Evolutionary conservation across 2,797 vertebrate genomes (phyloP).

Genomic region (Coluber constrictor): DNA sequence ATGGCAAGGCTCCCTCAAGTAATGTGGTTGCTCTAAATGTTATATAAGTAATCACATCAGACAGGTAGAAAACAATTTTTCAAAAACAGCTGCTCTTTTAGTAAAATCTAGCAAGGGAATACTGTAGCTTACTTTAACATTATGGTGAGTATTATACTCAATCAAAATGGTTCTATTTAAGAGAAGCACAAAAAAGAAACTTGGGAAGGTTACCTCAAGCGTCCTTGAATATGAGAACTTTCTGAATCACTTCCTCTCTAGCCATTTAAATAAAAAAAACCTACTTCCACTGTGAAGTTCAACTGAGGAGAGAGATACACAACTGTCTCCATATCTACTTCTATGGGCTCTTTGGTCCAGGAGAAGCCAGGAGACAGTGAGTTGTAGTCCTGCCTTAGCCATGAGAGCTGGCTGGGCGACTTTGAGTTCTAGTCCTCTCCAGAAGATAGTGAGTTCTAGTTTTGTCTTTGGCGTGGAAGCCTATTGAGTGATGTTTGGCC

Average conservation of each 20-base stretch:
- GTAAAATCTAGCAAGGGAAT: background rate
- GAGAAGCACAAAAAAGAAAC: background rate
- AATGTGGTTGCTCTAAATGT: background rate
- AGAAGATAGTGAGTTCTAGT: too few relatives aligned
- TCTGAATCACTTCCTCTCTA: background rate
- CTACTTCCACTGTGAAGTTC: background rate
- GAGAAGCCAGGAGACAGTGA: background rate
- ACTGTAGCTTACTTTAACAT: background rate
- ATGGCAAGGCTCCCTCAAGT: background rate
- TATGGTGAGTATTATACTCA: background rate
- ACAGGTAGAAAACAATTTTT: background rate
- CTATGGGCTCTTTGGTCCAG: background rate
- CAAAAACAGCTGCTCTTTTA: background rate
- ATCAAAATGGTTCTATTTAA: background rate
- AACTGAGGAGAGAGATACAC: background rate
- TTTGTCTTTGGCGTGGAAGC: too few relatives aligned
- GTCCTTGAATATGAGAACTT: background rate
- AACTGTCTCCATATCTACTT: background rate
- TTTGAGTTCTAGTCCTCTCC: too few relatives aligned
- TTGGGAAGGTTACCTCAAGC: background rate
- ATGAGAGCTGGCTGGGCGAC: too few relatives aligned
- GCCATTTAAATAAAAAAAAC: background rate
- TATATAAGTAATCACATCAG: background rate
- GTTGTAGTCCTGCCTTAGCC: too few relatives aligned
- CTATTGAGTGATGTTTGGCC: too few relatives aligned